Evolutionary conservation across 2,113 vertebrate species (phyloP), one percentile per base, ranked within the genome.

Genomic region (Microcebus griseorufus): DNA sequence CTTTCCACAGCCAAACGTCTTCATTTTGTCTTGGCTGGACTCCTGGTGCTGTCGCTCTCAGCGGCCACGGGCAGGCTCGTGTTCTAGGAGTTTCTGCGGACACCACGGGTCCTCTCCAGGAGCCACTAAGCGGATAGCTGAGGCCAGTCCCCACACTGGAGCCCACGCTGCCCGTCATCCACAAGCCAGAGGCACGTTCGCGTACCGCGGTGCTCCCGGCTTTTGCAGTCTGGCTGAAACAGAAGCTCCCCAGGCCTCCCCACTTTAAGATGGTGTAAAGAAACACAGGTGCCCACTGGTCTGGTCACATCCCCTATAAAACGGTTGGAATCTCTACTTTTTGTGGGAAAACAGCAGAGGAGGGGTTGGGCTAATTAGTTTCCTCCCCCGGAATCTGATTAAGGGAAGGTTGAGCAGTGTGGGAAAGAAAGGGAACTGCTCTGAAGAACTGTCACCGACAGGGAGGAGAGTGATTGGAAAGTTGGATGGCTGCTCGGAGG

Each of bases 361-460:
- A 6, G 12, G 94, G 70, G 80, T 91, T 98, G 96, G 90, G 86
- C 97, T 98, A 98, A 99, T 98, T 98, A 98, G 86, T 93, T 98
- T 97, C 95, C 89, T 98, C 96, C 92, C 92, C 23, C 98, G 96
- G 96, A 96, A 96, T 98, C 96, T 97, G 96, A 97, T 98, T 95
- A 94, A 97, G 58, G 96, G 87, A 97, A 96, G 94, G 97, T 94
- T 97, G 70, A 78, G 70, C 60, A 22, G 11, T 79, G 80, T 92
- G 93, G 79, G 93, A 95, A 96, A 78, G 79, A 80, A 92, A 98
- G 79, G 76, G 97, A 97, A 79, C 27, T 27, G 45, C 67, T 45
- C 81, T 96, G 96, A 88, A 94, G 72, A 17, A 58, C 34, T 51
- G 97, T 93, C 79, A 90, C 96, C 93, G 7, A 64, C 62, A 12